Evolutionary conservation across 2,888 invertebrate species (phyloP).

Genomic region (Diaperis boleti): DNA sequence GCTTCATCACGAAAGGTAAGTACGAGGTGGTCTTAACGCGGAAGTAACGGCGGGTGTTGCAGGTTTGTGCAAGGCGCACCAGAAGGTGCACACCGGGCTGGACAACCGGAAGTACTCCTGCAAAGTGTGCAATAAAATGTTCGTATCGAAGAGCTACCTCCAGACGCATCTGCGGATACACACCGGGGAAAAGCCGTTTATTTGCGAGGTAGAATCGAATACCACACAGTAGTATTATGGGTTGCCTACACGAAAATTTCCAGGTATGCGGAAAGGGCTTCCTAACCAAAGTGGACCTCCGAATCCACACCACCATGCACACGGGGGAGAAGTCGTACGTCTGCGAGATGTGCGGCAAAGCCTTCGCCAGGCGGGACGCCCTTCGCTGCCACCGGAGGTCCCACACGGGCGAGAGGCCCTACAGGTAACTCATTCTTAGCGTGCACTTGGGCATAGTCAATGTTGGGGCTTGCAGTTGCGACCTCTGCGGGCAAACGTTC

Average conservation of each 20-base stretch:
- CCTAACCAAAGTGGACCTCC: slow-evolving; percentile 71
- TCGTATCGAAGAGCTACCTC: slow-evolving; percentile 73
- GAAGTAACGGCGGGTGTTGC: slow-evolving; percentile 64
- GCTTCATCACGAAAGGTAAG: slow-evolving; percentile 71
- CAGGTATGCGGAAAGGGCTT: slow-evolving; percentile 72
- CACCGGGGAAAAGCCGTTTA: slow-evolving; percentile 72
- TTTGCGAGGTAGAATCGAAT: slow-evolving; percentile 74
- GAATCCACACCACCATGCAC: slow-evolving; percentile 73
- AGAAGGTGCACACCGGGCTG: slow-evolving; percentile 71
- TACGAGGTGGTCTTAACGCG: slow-evolving; percentile 71
- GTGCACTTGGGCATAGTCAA: too few relatives aligned
- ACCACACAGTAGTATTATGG: too few relatives aligned
- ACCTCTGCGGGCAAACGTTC: slow-evolving; percentile 73
- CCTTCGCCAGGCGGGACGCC: slow-evolving; percentile 73
- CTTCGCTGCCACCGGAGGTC: slow-evolving; percentile 71
- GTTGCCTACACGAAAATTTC: too few relatives aligned
- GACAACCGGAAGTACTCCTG: slow-evolving; percentile 73
- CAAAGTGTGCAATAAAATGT: slow-evolving; percentile 71
- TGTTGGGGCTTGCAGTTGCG: slow-evolving; percentile 67
- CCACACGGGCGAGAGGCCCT: slow-evolving; percentile 72
- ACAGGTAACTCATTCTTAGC: slow-evolving; percentile 60
- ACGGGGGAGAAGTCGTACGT: slow-evolving; percentile 74
- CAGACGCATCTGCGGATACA: slow-evolving; percentile 72
- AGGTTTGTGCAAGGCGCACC: slow-evolving; percentile 71
- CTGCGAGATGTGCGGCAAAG: slow-evolving; percentile 73